Percentiles rank a stretch among this genome's conserved stretches.
phyloP scores from a whole-genome alignment of 2,113 vertebrate species.

The Dendropsophus ebraccatus region DNA sequence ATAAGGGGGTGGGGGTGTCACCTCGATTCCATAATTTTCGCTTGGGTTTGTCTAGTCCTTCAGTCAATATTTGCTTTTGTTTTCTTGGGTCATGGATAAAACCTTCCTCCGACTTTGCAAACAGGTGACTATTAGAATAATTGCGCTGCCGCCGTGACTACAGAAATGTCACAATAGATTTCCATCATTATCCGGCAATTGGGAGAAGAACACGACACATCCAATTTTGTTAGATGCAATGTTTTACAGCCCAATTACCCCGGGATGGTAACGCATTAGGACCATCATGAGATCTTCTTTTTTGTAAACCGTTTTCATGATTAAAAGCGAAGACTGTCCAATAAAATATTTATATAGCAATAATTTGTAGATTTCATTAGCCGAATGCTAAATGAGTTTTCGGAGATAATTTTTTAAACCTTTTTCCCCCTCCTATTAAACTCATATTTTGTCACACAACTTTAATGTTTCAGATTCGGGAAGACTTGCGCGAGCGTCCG shows the following conservation, averaged over 20 bases:
- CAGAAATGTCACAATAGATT: slow-evolving; percentile 47
- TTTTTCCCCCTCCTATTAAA: neutral
- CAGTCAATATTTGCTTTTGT: slow-evolving; percentile 6
- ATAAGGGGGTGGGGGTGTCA: too few species aligned
- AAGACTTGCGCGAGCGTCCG: slow-evolving; percentile 58
- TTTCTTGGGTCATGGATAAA: slow-evolving; percentile 5
- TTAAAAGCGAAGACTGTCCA: slow-evolving; percentile 26
- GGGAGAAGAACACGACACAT: slow-evolving; percentile 16
- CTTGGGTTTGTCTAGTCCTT: neutral
- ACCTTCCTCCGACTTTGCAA: slow-evolving; percentile 1
- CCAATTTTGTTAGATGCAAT: slow-evolving; percentile 27
- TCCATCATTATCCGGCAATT: slow-evolving; percentile 38
- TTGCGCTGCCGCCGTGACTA: slow-evolving; percentile 24
- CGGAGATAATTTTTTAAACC: neutral
- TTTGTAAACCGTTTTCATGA: slow-evolving; percentile 6
- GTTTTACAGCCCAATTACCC: slow-evolving; percentile 41
- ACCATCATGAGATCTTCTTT: neutral
- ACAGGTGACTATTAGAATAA: slow-evolving; percentile 48
- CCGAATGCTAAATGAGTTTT: slow-evolving; percentile 8
- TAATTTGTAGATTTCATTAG: slow-evolving; percentile 33
- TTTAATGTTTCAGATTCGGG: slow-evolving; percentile 61
- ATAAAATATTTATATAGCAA: slow-evolving; percentile 8
- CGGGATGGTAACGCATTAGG: slow-evolving; percentile 9
- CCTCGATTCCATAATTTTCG: too few species aligned
- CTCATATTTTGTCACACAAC: neutral